Evolutionary conservation across 2,797 vertebrate species (phyloP).

Genomic region (Kryptopterus vitreolus): DNA sequence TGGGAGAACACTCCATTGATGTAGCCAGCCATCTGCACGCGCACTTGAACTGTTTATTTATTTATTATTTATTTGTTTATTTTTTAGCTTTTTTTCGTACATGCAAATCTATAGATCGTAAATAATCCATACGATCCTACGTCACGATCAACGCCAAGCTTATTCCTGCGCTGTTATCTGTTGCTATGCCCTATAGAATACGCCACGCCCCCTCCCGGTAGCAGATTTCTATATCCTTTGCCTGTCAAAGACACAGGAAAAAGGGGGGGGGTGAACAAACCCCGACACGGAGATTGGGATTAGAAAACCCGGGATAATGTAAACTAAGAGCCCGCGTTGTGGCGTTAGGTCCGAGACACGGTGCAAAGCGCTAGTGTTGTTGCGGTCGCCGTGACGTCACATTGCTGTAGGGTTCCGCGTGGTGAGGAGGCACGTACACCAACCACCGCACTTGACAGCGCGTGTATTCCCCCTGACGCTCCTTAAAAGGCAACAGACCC

Average conservation of each 20-base stretch:
- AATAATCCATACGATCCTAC: too few species aligned
- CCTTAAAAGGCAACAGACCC: background rate
- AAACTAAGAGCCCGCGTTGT: too few species aligned
- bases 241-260: too few species aligned
- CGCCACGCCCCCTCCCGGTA: conserved; percentile 10
- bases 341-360: background rate
- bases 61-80: too few species aligned
- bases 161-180: background rate
- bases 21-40: too few species aligned
- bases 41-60: too few species aligned
- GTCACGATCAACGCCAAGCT: background rate
- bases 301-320: background rate
- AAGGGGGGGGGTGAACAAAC: background rate
- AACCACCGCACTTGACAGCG: too few species aligned
- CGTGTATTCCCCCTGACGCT: background rate
- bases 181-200: background rate
- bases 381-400: conserved; percentile 11
- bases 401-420: conserved; percentile 5
- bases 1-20: too few species aligned
- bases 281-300: background rate
- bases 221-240: background rate
- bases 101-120: too few species aligned
- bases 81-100: too few species aligned
- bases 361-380: background rate
- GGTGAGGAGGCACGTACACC: conserved; percentile 49